Percentiles rank a stretch among this genome's conserved stretches.
These are phyloP conservation scores for Lepidochitona cinerea DNA, from an alignment of 2,888 invertebrate genomes.

Conservation along the genomic window DNA sequence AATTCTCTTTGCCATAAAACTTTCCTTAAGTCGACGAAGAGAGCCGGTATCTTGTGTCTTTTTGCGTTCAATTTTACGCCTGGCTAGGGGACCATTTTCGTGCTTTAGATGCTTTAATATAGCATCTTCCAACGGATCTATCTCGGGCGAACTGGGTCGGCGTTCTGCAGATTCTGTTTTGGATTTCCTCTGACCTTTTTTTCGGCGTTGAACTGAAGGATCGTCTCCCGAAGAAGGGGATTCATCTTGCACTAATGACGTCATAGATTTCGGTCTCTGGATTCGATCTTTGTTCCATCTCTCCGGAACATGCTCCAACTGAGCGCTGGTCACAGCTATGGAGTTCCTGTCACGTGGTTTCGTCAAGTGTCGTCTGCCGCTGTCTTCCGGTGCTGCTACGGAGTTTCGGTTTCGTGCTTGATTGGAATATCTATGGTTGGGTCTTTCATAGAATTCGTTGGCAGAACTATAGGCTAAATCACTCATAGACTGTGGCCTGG, in stretches of 20 bases:
- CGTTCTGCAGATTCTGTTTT: neutral
- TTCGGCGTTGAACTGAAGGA: neutral
- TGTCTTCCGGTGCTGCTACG: neutral
- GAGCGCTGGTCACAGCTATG: neutral
- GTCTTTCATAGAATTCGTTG: neutral
- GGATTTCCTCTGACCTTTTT: neutral
- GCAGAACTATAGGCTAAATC: neutral
- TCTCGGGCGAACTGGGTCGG: neutral
- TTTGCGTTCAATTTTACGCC: slow-evolving; percentile 1
- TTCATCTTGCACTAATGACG: neutral
- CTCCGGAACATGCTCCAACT: neutral
- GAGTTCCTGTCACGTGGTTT: neutral
- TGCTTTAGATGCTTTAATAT: neutral
- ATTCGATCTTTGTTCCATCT: neutral
- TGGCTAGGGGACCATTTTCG: neutral
- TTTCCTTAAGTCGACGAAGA: neutral
- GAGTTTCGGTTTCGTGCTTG: neutral
- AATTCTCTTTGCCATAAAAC: slow-evolving; percentile 2
- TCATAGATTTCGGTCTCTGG: neutral
- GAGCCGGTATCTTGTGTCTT: neutral
- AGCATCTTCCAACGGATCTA: neutral
- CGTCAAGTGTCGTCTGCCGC: neutral
- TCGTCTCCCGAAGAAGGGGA: neutral
- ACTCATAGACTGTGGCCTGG: neutral
- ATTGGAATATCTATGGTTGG: neutral